Percentiles rank a stretch among this genome's conserved stretches.
phyloP scores from a whole-genome alignment of 2,888 invertebrate species.

The Ophion costatus region DNA sequence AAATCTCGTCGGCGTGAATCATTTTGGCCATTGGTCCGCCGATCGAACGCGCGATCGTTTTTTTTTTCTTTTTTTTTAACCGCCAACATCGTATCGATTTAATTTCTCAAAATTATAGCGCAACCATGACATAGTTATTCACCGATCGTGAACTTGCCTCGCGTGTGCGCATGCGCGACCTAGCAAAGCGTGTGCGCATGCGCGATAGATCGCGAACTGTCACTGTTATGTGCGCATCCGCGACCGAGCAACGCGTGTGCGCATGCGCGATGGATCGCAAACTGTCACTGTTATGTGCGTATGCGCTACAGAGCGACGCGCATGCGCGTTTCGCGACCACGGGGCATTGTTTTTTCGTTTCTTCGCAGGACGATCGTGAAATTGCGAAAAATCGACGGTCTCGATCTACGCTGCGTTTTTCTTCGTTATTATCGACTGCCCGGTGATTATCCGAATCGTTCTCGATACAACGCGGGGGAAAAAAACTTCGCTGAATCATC shows the following conservation, averaged over 20 bases:
- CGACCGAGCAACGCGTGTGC: slow-evolving; percentile 3
- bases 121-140: slow-evolving; percentile 39
- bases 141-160: slow-evolving; percentile 10
- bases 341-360: slow-evolving; percentile 7
- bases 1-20: not conserved
- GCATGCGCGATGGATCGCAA: slow-evolving; percentile 28
- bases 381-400: not conserved
- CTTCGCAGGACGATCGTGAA: not conserved
- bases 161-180: slow-evolving; percentile 26
- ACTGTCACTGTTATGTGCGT: not conserved
- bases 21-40: not conserved
- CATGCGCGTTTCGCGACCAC: slow-evolving; percentile 14
- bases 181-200: slow-evolving; percentile 31
- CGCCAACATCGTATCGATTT: not conserved
- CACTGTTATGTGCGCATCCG: slow-evolving; percentile 6
- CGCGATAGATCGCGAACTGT: slow-evolving; percentile 7
- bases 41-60: not conserved
- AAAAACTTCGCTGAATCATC: not conserved
- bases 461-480: not conserved
- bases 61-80: slow-evolving; percentile 1
- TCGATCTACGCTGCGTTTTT: not conserved
- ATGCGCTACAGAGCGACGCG: slow-evolving; percentile 40
- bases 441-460: not conserved
- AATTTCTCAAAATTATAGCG: slow-evolving; percentile 15
- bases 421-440: not conserved